Evolutionary conservation across 2,797 vertebrate species (phyloP).

Genomic region (Amazona ochrocephala): DNA sequence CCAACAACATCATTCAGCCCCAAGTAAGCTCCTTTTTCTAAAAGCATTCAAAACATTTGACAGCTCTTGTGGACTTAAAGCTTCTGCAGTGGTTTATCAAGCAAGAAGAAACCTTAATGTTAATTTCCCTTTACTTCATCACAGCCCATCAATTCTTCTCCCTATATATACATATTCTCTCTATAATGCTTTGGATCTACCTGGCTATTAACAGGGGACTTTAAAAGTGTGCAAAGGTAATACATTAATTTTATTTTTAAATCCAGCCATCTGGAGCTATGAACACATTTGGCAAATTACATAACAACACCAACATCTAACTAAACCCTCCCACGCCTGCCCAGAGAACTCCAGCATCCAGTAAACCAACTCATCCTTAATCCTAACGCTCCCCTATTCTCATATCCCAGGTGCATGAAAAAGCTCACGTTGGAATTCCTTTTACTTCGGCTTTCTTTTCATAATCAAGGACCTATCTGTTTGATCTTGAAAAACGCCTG

Average conservation of each 20-base stretch:
- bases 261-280: slow-evolving; percentile 39
- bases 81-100: not conserved
- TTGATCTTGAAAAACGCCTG: not conserved
- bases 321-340: slow-evolving; percentile 10
- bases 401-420: not conserved
- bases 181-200: not conserved
- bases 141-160: slow-evolving; percentile 21
- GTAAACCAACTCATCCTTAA: not conserved
- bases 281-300: slow-evolving; percentile 18
- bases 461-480: not conserved
- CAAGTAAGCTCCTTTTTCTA: not conserved
- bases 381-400: not conserved
- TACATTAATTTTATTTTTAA: slow-evolving; percentile 64
- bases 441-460: not conserved
- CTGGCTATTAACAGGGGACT: not conserved
- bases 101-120: not conserved
- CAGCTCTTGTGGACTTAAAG: not conserved
- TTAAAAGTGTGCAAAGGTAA: slow-evolving; percentile 14
- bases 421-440: not conserved
- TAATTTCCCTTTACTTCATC: slow-evolving; percentile 13
- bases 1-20: not conserved
- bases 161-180: not conserved
- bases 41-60: not conserved
- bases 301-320: slow-evolving; percentile 21
- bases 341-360: not conserved